Base-by-base conservation (phyloP, 2,797 vertebrate genomes). In the Astyanax mexicanus region DNA sequence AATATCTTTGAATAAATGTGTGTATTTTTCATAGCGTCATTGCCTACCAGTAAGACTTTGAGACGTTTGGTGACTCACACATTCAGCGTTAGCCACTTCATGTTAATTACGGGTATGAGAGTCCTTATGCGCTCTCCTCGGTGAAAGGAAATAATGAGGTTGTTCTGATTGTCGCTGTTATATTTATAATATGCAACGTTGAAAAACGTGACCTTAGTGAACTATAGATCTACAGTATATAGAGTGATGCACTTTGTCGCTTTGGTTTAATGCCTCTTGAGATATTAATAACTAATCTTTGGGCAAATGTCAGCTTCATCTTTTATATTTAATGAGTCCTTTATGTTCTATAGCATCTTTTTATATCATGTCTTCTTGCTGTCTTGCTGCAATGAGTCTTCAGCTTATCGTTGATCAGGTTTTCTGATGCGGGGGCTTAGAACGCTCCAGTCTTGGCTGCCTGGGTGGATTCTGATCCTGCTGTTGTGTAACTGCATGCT, bases 261-360 rank as follows among this genome's bases (percentile, higher is more conserved):
- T 6, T 52, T n/a, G n/a, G 8, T 42, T n/a, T 68, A 52, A 65
- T 27, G 71, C 47, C 27, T 52, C 11, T 12, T 25, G 17, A n/a
- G 15, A 10, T 66, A 67, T 78, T 81, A 69, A 42, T 69, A 52
- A 32, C 64, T 35, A 17, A n/a, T 38, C 3, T 38, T 70, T 45
- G 69, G 54, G 73, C 27, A 72, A 64, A 42, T 65, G 35, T 58
- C 45, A 72, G 37, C 64, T 42, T 32, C 44, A 54, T 35, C 32
- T 72, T 52, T 32, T 49, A 32, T 38, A 72, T 74, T 69, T 66
- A 60, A 66, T 27, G 58, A 77, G 42, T 57, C 67, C 65, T 40
- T 55, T 17, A 6, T 82, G 25, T 74, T 70, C 57, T 32, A 23
- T 74, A 44, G 32, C 72, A 37, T 60, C 25, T n/a, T n/a, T n/a